These are phyloP conservation scores for Raphicerus campestris DNA, from an alignment of 2,113 vertebrate genomes.

Conservation along the genomic window DNA sequence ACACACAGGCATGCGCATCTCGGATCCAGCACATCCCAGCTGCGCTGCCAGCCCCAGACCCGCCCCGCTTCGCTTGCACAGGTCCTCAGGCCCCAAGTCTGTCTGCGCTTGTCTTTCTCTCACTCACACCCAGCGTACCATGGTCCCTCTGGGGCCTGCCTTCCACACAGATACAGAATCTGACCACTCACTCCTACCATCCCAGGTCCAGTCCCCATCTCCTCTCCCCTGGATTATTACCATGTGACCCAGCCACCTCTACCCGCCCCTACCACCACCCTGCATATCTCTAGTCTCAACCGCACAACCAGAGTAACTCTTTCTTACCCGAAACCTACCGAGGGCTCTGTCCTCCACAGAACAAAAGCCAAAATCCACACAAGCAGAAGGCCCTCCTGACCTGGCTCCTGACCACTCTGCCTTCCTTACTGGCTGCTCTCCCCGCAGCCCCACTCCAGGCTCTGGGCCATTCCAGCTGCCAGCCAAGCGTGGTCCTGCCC, in stretches of 20 bases:
- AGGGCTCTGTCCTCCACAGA: neutral
- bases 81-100: neutral
- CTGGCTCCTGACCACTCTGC: neutral
- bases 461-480: neutral
- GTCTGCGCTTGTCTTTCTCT: neutral
- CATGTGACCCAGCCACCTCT: neutral
- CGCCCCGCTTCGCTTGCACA: neutral
- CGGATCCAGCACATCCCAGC: neutral
- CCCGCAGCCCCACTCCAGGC: neutral
- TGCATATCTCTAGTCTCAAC: neutral
- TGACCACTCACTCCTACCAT: neutral
- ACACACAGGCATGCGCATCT: neutral
- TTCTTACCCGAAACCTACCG: neutral
- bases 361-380: neutral
- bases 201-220: accelerated
- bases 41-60: too few relatives aligned
- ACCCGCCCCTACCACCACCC: neutral
- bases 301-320: neutral
- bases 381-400: too few relatives aligned
- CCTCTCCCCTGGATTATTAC: neutral
- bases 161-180: neutral
- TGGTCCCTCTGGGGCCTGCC: neutral
- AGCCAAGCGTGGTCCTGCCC: neutral
- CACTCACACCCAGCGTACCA: neutral
- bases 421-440: neutral